Base-by-base conservation (phyloP, 2,113 vertebrate species). In the Catharus minimus region DNA sequence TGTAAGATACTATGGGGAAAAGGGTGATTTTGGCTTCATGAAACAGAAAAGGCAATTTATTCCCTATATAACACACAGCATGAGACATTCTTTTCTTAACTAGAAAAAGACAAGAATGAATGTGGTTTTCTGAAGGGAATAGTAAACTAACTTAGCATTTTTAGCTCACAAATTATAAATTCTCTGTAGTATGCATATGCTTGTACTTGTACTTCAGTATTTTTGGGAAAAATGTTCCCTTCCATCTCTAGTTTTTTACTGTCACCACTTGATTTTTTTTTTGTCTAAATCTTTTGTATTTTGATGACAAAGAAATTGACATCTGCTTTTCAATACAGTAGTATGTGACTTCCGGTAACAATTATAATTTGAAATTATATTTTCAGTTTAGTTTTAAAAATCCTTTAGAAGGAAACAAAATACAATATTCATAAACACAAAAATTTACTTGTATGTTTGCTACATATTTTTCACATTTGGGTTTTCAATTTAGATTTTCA, bases 401-500 rank as follows among this genome's bases (percentile, higher is more conserved):
- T 49, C 5, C 17, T 84, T 75, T 87, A 72, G 60, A 96, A 93
- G 72, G 57, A 78, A 78, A 56, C 24, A 84, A 75, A 77, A 68
- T 19, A 22, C 27, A 47, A 30, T 52, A 71, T 66, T 74, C 10
- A 46, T 60, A 72, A 78, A 43, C 52, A 44, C 13, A 76, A 91
- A 88, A 69, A 84, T 69, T 66, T 95, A 28, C 82, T 92, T 88
- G 50, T 75, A 92, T 74, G 47, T 91, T 88, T 67, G 57, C 82
- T 95, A 62, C 85, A 74, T 95, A 89, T 97, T 96, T 96, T 96
- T 95, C 69, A 94, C 66, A 49, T 97, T 95, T 95, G 38, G 78
- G 69, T 96, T 97, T 97, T 97, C 91, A 95, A 55, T 95, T 93
- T 96, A 93, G 41, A 15, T 92, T 97, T 94, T 80, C 78, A 88